phyloP scores from a whole-genome alignment of 2,113 vertebrate genomes.

The Malurus cyaneus region DNA sequence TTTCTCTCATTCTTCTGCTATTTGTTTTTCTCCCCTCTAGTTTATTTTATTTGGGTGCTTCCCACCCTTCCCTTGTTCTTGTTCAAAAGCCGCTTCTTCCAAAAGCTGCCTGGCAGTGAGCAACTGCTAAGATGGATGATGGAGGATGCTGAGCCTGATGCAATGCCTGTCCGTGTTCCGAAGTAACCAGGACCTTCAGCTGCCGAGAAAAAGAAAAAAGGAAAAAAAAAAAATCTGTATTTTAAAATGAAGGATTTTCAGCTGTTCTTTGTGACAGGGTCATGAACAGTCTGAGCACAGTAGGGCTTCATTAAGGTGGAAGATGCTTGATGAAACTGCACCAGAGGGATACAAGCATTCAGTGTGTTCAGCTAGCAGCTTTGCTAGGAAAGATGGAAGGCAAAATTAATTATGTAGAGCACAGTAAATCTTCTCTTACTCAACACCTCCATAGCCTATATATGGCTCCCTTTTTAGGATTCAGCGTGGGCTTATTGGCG shows the following conservation, averaged over 20 bases:
- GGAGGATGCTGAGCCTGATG: not conserved
- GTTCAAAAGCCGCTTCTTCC: not conserved
- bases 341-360: not conserved
- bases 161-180: not conserved
- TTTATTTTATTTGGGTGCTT: not conserved
- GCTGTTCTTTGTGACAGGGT: not conserved
- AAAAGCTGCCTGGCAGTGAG: not conserved
- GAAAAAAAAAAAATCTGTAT: not conserved
- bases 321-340: not conserved
- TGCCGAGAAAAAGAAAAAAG: not conserved
- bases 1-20: not conserved
- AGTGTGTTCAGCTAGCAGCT: not conserved
- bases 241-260: not conserved
- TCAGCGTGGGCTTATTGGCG: slow-evolving; percentile 25
- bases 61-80: not conserved
- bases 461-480: slow-evolving; percentile 49
- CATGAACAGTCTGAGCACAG: not conserved
- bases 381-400: slow-evolving; percentile 13
- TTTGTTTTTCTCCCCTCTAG: not conserved
- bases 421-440: slow-evolving; percentile 33
- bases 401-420: slow-evolving; percentile 39
- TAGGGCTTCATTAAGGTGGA: not conserved
- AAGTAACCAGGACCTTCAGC: not conserved
- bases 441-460: slow-evolving; percentile 47
- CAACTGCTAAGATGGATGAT: not conserved